Conservation (phyloP, 2,113 vertebrate species). For the Haemorhous mexicanus region DNA sequence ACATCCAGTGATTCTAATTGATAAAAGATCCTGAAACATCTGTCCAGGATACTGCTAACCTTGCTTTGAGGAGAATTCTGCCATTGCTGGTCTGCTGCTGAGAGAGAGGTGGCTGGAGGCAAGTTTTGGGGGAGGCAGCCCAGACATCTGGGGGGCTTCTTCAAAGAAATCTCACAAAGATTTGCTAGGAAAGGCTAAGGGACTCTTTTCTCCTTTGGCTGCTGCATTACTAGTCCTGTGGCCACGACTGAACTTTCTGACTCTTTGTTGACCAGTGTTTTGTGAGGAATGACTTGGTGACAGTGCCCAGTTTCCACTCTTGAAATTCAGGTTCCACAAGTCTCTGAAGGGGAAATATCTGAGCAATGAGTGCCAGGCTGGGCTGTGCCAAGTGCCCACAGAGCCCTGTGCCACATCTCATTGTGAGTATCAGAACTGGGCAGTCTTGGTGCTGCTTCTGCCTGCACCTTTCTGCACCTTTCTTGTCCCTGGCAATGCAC, state of each 20-base stretch:
- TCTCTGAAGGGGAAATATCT: not conserved
- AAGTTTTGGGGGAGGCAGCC: not conserved
- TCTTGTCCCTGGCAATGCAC: not conserved
- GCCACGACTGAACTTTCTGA: not conserved
- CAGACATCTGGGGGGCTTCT: not conserved
- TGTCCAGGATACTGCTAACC: not conserved
- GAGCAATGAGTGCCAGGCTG: not conserved
- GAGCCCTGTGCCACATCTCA: not conserved
- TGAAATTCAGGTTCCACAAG: not conserved
- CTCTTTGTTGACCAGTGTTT: not conserved
- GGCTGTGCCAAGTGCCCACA: not conserved
- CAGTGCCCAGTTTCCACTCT: not conserved
- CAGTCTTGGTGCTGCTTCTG: not conserved
- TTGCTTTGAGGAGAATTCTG: not conserved
- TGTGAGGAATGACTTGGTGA: not conserved
- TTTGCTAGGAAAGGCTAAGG: not conserved
- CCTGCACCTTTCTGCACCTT: not conserved
- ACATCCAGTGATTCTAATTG: slow-evolving; percentile 39
- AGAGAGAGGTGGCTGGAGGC: not conserved
- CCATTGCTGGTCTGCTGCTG: not conserved
- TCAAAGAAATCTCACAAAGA: not conserved
- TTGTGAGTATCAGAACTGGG: not conserved
- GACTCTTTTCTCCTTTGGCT: not conserved
- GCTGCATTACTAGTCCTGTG: not conserved
- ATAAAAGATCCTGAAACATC: slow-evolving; percentile 33